These are phyloP conservation scores for Philantomba maxwellii DNA, from an alignment of 2,113 vertebrate genomes.

Conservation along the genomic window DNA sequence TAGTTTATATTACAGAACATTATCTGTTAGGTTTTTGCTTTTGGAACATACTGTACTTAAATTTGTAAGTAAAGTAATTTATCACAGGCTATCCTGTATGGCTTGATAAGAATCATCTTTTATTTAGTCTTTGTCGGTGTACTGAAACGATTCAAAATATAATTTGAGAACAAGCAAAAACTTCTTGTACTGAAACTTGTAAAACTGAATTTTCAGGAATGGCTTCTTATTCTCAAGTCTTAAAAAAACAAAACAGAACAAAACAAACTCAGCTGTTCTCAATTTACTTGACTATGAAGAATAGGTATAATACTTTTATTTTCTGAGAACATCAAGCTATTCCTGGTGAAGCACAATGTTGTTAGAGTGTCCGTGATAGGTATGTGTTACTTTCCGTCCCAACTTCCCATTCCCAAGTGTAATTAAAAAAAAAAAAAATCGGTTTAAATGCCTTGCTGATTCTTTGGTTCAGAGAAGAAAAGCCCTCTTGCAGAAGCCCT, in stretches of 20 bases:
- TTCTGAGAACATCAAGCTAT: conserved; percentile 33
- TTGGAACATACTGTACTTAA: neutral
- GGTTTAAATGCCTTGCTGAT: neutral
- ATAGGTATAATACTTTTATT: neutral
- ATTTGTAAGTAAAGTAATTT: neutral
- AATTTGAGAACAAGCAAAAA: neutral
- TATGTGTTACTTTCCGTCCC: conserved; percentile 41
- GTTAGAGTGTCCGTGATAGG: neutral
- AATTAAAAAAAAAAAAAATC: neutral
- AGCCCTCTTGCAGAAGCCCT: neutral
- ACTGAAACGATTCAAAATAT: neutral
- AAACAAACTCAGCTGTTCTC: neutral
- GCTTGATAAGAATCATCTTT: conserved; percentile 1
- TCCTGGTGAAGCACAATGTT: neutral
- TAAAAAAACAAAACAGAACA: neutral
- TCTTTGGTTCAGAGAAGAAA: neutral
- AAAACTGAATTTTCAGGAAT: neutral
- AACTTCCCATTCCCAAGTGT: neutral
- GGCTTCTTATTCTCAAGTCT: neutral
- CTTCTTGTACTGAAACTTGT: neutral
- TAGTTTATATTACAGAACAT: neutral
- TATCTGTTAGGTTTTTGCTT: neutral
- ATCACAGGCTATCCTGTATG: neutral
- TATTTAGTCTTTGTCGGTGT: neutral
- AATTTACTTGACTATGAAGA: conserved; percentile 33